Percentiles rank a stretch among this genome's conserved stretches.
Evolutionary conservation across 2,797 vertebrate genomes (phyloP).

Genomic region (Bradypodion pumilum): DNA sequence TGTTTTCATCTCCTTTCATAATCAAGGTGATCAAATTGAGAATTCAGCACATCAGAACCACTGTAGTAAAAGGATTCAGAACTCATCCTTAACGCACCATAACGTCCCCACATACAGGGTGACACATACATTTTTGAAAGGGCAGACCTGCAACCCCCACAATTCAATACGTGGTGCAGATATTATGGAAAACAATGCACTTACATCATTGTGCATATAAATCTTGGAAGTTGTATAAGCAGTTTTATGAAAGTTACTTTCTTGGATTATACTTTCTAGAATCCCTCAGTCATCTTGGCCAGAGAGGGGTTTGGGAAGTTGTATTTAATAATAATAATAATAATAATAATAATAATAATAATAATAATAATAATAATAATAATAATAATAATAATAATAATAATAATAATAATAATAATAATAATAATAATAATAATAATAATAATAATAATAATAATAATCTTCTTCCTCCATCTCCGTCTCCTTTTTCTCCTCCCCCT

Average conservation of each 20-base stretch:
- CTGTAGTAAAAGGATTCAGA: background rate
- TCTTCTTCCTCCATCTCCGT: too few species aligned
- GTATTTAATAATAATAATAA: too few species aligned
- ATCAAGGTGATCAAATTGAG: background rate
- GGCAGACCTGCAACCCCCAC: background rate
- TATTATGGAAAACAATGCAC: background rate
- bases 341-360: too few species aligned
- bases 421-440: too few species aligned
- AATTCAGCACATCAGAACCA: background rate
- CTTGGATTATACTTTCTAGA: background rate
- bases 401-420: too few species aligned
- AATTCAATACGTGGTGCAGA: background rate
- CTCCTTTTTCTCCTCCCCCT: too few species aligned
- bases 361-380: too few species aligned
- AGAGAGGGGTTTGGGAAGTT: too few species aligned
- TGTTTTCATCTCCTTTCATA: background rate
- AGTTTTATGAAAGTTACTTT: too few species aligned
- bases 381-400: too few species aligned
- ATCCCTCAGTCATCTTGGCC: too few species aligned
- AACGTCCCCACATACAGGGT: background rate
- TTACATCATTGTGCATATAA: background rate
- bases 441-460: too few species aligned
- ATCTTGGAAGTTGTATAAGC: background rate
- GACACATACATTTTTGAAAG: background rate
- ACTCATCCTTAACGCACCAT: background rate